Evolutionary conservation across 2,888 invertebrate genomes (phyloP).

Genomic region (Branchellion lobata): DNA sequence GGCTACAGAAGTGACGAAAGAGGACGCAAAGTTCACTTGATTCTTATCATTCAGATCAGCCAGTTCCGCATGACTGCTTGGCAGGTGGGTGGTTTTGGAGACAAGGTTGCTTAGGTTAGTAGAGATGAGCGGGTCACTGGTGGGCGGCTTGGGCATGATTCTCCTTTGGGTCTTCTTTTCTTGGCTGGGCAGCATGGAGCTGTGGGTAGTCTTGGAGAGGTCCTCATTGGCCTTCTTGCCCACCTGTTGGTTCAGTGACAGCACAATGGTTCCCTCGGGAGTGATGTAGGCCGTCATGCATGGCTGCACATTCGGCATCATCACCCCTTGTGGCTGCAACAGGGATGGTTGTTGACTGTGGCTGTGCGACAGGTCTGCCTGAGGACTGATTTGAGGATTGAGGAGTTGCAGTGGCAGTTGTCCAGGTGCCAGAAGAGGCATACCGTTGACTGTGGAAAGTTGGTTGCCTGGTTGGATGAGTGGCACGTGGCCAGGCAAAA

Average conservation of each 20-base stretch:
- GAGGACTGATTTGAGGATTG: constrained; percentile 40
- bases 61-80: background rate
- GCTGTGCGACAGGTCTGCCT: background rate
- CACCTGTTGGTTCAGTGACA: constrained; percentile 30
- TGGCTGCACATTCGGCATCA: constrained; percentile 25
- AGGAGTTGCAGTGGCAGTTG: constrained; percentile 39
- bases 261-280: constrained; percentile 39
- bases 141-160: constrained; percentile 41
- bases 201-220: constrained; percentile 1
- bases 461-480: constrained; percentile 4
- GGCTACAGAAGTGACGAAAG: background rate
- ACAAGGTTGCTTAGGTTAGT: background rate
- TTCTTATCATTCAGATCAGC: constrained; percentile 6
- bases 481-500: constrained; percentile 22
- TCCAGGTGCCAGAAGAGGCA: constrained; percentile 30
- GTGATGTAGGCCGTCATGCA: constrained; percentile 42
- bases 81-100: background rate
- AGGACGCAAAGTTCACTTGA: background rate
- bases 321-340: constrained; percentile 20
- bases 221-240: constrained; percentile 24
- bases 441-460: background rate
- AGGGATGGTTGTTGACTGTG: constrained; percentile 1
- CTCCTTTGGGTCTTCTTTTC: constrained; percentile 38
- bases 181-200: background rate
- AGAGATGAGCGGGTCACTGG: background rate